phyloP scores from a whole-genome alignment of 2,888 invertebrate genomes.

The Mesoligia furuncula region DNA sequence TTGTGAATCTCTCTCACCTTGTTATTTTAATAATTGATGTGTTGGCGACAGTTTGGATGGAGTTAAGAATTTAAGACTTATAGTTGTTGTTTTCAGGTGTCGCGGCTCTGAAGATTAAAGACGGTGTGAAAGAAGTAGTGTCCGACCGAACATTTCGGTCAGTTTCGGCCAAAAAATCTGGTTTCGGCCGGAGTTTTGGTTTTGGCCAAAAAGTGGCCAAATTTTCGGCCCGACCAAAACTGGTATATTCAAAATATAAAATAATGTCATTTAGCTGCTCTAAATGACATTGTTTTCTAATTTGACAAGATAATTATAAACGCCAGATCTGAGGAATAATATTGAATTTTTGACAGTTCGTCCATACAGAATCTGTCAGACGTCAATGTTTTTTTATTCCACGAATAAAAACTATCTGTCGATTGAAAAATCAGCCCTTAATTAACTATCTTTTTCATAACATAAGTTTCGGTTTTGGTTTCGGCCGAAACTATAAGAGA shows the following conservation, averaged over 20 bases:
- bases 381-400: too few relatives aligned
- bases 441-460: background rate
- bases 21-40: constrained; percentile 58
- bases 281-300: too few relatives aligned
- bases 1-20: constrained; percentile 63
- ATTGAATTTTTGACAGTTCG: too few relatives aligned
- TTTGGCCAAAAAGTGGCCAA: background rate
- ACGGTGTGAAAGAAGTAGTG: background rate
- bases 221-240: background rate
- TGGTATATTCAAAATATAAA: background rate
- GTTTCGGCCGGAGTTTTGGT: background rate
- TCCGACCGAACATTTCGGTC: background rate
- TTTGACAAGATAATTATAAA: too few relatives aligned
- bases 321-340: too few relatives aligned
- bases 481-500: background rate
- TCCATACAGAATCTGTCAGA: too few relatives aligned
- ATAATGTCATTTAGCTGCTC: too few relatives aligned
- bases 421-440: too few relatives aligned
- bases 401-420: too few relatives aligned
- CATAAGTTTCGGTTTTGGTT: background rate
- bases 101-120: background rate
- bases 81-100: background rate
- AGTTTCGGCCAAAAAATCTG: background rate
- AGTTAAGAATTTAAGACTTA: constrained; percentile 34
- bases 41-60: constrained; percentile 36